Base-by-base conservation (phyloP, 2,113 vertebrate genomes). In the Dinomys branickii region DNA sequence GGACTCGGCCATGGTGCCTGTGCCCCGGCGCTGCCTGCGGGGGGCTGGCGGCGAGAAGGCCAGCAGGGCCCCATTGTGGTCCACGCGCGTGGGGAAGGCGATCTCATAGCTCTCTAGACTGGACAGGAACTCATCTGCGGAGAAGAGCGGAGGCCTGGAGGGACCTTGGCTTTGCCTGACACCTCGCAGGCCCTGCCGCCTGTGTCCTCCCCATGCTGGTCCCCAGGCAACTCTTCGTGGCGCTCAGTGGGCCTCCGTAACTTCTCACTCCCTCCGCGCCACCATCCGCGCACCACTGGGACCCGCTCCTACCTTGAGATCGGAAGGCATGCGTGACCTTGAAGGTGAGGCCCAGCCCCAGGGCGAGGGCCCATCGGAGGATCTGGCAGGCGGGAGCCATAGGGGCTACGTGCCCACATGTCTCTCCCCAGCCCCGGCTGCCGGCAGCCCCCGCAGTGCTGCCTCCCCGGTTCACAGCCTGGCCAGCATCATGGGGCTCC, bases 91-190 rank as follows among this genome's bases (percentile, higher is more conserved):
- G 41, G 99, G 99, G 98, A 99, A 99, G 65, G 99, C 99, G 22
- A 99, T 99, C 97, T 99, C 99, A 99, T 99, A 99, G 98, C 99
- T 99, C 97, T 98, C 99, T 89, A 99, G 98, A 97, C 98, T 99
- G 98, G 99, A 99, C 98, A 99, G 99, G 98, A 99, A 99, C 92
- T 99, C 99, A 98, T 99, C 99, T 99, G 98, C 7, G 67, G 91
- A 91, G 3, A 67, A 61, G 65, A 77, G 44, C n/a, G 87, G 80
- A 96, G 80, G 90, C 22, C 90, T 67, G 61, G n/a, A 50, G 50
- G 28, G 52, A 67, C 38, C 47, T 41, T 35, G 71, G 63, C 61
- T 22, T 35, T 24, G 82, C 24, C 52, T 19, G 77, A 59, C 30
- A 38, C 65, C 50, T n/a, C 73, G 8, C 67, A n/a, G 75, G 47